phyloP scores from a whole-genome alignment of 2,797 vertebrate species.

The Tokudaia muenninki region DNA sequence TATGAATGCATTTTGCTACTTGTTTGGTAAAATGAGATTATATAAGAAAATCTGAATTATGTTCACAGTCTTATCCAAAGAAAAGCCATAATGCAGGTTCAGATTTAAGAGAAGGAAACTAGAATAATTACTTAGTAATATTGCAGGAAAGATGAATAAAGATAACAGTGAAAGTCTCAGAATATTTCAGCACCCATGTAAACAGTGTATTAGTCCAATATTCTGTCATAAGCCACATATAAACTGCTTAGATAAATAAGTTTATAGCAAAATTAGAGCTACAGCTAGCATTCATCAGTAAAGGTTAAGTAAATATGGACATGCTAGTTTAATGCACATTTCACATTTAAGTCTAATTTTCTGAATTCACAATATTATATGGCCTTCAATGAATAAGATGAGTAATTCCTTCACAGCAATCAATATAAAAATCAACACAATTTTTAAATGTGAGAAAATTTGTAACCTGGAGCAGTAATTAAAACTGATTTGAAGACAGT shows the following conservation, averaged over 20 bases:
- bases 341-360: not conserved
- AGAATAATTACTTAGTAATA: not conserved
- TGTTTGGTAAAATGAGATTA: not conserved
- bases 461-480: slow-evolving; percentile 72
- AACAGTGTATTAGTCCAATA: not conserved
- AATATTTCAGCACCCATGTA: not conserved
- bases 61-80: not conserved
- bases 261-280: not conserved
- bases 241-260: not conserved
- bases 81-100: not conserved
- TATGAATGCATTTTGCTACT: not conserved
- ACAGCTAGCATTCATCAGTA: not conserved
- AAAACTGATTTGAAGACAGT: slow-evolving; percentile 64
- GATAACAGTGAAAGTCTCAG: not conserved
- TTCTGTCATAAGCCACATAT: not conserved
- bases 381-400: not conserved
- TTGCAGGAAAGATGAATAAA: not conserved
- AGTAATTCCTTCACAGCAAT: slow-evolving; percentile 27
- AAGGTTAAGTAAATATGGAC: not conserved
- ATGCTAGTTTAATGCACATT: not conserved
- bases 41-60: not conserved
- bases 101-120: not conserved
- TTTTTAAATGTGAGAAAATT: slow-evolving; percentile 59
- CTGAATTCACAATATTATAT: not conserved
- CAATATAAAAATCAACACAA: slow-evolving; percentile 72